phyloP scores from a whole-genome alignment of 2,113 vertebrate species.

The Hippolais icterina region DNA sequence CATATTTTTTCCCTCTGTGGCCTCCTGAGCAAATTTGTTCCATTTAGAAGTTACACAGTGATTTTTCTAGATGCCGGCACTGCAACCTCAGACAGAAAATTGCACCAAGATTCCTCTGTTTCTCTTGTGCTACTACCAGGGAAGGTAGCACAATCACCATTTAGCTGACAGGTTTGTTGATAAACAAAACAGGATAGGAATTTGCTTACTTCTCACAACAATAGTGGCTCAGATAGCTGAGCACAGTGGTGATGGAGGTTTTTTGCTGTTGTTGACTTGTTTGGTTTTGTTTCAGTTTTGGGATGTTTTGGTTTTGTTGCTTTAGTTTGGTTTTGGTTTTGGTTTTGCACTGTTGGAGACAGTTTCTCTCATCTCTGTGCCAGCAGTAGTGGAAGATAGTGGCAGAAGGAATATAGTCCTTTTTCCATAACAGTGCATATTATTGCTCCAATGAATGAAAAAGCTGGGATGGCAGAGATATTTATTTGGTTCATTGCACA shows the following conservation, averaged over 20 bases:
- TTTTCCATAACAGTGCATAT: not conserved
- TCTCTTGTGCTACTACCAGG: not conserved
- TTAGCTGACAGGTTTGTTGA: not conserved
- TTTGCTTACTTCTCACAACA: not conserved
- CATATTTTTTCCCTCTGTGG: not conserved
- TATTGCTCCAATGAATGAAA: not conserved
- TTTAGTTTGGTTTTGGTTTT: not conserved
- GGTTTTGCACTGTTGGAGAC: no score
- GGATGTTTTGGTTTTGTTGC: not conserved
- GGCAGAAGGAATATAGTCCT: not conserved
- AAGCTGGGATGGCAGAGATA: not conserved
- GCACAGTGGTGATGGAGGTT: not conserved
- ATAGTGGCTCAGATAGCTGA: not conserved
- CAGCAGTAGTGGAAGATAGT: not conserved
- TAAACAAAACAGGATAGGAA: not conserved
- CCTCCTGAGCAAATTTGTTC: not conserved
- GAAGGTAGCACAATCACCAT: not conserved
- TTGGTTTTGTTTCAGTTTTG: not conserved
- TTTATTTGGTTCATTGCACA: not conserved
- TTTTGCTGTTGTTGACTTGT: accelerated
- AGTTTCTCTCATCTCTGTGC: not conserved
- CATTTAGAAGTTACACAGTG: not conserved
- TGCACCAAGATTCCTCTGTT: not conserved
- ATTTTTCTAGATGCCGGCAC: not conserved
- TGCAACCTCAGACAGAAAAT: not conserved